phyloP scores from a whole-genome alignment of 2,888 invertebrate genomes.

The Platypus cylindrus region DNA sequence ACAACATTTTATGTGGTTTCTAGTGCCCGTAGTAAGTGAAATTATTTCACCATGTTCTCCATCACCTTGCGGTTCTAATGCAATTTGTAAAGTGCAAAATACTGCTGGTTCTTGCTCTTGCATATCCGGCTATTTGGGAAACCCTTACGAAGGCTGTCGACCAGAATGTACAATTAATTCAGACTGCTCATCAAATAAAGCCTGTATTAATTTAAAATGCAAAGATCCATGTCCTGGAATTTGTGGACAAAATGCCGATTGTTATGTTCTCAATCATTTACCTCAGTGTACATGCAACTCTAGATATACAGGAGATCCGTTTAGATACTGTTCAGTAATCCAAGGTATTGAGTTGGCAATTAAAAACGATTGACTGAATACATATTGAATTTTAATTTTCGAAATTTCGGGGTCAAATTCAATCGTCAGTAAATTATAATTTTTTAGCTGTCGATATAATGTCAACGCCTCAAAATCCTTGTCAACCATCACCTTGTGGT shows the following conservation, averaged over 20 bases:
- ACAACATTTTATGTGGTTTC: too few relatives aligned
- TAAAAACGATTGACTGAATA: not conserved
- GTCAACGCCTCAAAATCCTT: conserved; percentile 39
- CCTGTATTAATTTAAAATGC: conserved; percentile 63
- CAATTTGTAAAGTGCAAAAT: conserved; percentile 46
- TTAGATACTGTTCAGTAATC: conserved; percentile 20
- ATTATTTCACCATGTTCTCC: conserved; percentile 46
- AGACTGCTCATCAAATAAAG: conserved; percentile 57
- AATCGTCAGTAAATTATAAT: not conserved
- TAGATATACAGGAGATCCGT: conserved; percentile 26
- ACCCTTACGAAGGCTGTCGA: conserved; percentile 62
- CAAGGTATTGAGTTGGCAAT: too few relatives aligned
- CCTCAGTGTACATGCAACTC: conserved; percentile 52
- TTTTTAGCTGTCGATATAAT: conserved; percentile 30
- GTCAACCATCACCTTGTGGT: conserved; percentile 60
- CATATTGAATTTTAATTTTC: too few relatives aligned
- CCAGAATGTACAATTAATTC: conserved; percentile 63
- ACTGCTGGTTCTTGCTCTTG: conserved; percentile 53
- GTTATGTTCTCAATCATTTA: conserved; percentile 59
- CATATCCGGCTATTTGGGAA: conserved; percentile 55
- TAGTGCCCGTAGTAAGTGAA: conserved; percentile 17
- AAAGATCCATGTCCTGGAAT: conserved; percentile 68
- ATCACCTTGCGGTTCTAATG: conserved; percentile 50
- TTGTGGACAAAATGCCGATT: conserved; percentile 62
- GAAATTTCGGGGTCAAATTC: too few relatives aligned